Percentiles rank a stretch among this genome's conserved stretches.
Conservation (phyloP, 2,888 invertebrate genomes). For the Melanostoma mellinum region DNA sequence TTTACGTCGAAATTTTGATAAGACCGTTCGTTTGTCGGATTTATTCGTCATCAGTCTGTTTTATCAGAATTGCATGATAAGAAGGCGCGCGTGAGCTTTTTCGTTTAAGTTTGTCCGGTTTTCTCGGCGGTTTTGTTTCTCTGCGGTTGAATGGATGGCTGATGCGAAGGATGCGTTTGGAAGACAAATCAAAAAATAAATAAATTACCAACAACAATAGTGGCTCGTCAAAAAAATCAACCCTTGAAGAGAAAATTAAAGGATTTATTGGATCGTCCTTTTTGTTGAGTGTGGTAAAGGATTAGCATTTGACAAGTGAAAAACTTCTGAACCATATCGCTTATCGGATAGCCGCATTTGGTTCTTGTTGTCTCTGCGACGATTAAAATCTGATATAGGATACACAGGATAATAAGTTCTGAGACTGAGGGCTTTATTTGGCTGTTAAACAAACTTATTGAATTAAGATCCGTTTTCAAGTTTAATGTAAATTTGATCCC, state of each 20-base stretch:
- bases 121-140: constrained; percentile 25
- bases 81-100: constrained; percentile 68
- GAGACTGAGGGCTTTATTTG: no score
- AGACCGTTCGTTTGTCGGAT: constrained; percentile 68
- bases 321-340: no score
- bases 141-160: constrained; percentile 28
- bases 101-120: constrained; percentile 15
- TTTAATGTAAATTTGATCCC: constrained; percentile 6
- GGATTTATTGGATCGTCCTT: neutral
- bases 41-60: constrained; percentile 55
- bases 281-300: neutral
- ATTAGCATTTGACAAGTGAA: neutral
- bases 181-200: no score
- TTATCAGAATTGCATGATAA: constrained; percentile 65
- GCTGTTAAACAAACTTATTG: no score
- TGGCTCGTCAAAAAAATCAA: no score
- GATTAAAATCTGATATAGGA: no score
- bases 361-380: no score
- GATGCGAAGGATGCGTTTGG: constrained; percentile 14
- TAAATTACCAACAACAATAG: no score
- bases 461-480: neutral
- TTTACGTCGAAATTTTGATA: constrained; percentile 70
- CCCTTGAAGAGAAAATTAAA: no score
- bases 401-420: no score
- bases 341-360: no score